Evolutionary conservation across 1,140 invertebrate species (phyloP), one percentile per base, ranked within the genome.

Genomic region (Ctenoplectra terminalis): DNA sequence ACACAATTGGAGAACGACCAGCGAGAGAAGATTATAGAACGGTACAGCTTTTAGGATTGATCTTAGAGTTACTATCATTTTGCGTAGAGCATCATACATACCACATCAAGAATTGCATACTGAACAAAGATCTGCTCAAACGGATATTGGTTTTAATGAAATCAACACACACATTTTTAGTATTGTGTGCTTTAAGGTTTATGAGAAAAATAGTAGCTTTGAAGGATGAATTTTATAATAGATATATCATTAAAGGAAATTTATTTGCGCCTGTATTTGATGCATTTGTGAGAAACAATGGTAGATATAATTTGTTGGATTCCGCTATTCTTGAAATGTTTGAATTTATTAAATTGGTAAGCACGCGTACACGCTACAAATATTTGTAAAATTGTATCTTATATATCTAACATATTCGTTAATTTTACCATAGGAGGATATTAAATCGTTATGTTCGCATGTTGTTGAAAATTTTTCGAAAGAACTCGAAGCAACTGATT

Each of bases 1-100:
- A 99, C 90, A 99, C 98, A 43, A 96, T 96, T 17, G 97, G 97
- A 64, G 97, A 98, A 83, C 96, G 96, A 89, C 97, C 98, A 23
- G 96, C 95, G 72, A 97, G 96, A 91, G 99, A 99, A 94, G 98
- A 99, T 93, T 99, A 99, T 92, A 97, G 98, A 93, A 99, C 98
- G 70, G 98, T 99, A 72, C 99, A 99, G 94, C 94, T 99, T 66
- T 94, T 99, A 58, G 98, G 98, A 63, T 94, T 99, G 69, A 98
- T 99, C 60, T 93, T 99, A 75, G 99, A 99, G 93, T 94, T 99
- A 85, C 94, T 99, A 69, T 98, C 98, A n/a, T 99, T 99, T 94
- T 99, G 99, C 94, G 98, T 99, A n/a, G 99, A 99, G 94, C 99
- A 99, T 95, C 99, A 99, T 94, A 98, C 98, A 63, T 99, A 99